Evolutionary conservation across 2,113 vertebrate species (phyloP).

Genomic region (Hemiscyllium ocellatum): DNA sequence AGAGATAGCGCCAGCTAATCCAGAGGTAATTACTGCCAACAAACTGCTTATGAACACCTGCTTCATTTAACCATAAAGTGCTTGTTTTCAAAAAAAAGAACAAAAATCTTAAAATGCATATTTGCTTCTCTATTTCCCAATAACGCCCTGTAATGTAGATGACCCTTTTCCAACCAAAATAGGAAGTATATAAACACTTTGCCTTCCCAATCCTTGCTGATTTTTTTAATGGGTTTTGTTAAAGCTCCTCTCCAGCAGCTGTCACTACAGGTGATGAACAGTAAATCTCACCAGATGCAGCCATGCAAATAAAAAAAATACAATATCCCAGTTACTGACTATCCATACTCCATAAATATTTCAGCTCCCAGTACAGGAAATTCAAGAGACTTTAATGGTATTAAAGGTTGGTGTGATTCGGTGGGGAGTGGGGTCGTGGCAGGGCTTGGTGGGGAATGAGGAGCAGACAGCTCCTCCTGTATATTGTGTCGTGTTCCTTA

Average conservation of each 20-base stretch:
- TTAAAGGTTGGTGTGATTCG: not conserved
- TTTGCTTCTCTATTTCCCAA: conserved; percentile 43
- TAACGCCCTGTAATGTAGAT: conserved; percentile 54
- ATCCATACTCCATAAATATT: conserved; percentile 43
- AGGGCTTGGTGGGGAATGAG: not conserved
- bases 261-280: conserved; percentile 60
- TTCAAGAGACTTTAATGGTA: conserved; percentile 33
- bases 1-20: conserved; percentile 33
- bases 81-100: not conserved
- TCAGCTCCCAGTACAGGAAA: conserved; percentile 33
- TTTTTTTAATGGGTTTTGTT: conserved; percentile 48
- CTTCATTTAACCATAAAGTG: conserved; percentile 43
- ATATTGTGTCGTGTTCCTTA: conserved; percentile 15
- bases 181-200: conserved; percentile 48
- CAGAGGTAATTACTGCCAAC: conserved; percentile 48
- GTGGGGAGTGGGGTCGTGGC: not conserved
- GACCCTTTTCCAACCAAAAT: conserved; percentile 46
- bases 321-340: conserved; percentile 57
- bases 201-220: conserved; percentile 10
- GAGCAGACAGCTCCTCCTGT: not conserved
- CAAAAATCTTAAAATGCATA: not conserved
- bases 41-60: conserved; percentile 58
- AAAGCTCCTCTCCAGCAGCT: conserved; percentile 58
- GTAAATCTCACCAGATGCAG: conserved; percentile 59
- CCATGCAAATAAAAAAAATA: conserved; percentile 54